phyloP scores from a whole-genome alignment of 2,888 invertebrate species.

The Philopedon plagiatum region DNA sequence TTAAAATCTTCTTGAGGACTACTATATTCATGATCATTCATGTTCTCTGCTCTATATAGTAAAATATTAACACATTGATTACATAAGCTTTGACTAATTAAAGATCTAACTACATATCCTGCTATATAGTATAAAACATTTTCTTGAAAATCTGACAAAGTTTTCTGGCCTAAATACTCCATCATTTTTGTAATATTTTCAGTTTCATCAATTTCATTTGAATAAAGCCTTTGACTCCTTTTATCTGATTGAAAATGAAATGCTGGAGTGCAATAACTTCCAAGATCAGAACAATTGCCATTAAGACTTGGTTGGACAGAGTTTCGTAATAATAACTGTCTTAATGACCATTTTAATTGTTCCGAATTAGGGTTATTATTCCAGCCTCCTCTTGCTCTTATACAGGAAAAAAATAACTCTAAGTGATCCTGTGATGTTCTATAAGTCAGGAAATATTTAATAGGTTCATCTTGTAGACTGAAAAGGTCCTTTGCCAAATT shows the following conservation, averaged over 20 bases:
- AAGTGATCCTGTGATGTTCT: not conserved
- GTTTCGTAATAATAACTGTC: constrained; percentile 54
- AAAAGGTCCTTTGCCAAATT: constrained; percentile 3
- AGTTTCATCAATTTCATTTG: not conserved
- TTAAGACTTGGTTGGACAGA: constrained; percentile 50
- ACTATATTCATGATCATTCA: constrained; percentile 5
- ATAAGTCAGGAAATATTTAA: constrained; percentile 24
- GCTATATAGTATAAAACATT: constrained; percentile 29
- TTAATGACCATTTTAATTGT: constrained; percentile 53
- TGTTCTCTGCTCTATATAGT: not conserved
- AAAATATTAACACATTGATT: no score
- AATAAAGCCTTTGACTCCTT: not conserved
- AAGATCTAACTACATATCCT: constrained; percentile 15
- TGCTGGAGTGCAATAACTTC: no score
- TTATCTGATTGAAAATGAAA: no score
- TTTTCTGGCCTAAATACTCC: constrained; percentile 11
- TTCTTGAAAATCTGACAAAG: constrained; percentile 23
- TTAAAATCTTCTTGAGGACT: constrained; percentile 1
- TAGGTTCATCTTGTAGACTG: not conserved
- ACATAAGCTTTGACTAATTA: not conserved
- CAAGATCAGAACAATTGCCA: constrained; percentile 8
- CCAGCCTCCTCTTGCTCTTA: no score
- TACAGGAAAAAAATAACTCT: not conserved
- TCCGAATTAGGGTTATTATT: constrained; percentile 52
- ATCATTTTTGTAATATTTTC: constrained; percentile 14